These are phyloP conservation scores for Callimorpha dominula DNA, from an alignment of 2,888 invertebrate genomes.

Conservation along the genomic window DNA sequence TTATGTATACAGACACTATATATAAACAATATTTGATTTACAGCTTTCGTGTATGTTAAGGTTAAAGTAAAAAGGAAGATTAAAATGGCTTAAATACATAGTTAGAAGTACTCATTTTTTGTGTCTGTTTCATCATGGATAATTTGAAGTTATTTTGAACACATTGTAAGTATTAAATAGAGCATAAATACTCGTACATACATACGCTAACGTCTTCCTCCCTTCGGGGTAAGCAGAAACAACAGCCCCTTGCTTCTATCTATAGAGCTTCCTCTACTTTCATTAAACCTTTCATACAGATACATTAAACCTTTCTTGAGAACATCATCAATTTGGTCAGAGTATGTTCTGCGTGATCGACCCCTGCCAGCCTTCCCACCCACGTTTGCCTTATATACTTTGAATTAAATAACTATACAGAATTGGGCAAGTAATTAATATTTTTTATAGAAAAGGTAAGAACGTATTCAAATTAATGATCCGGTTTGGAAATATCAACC, in stretches of 20 bases:
- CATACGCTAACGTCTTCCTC: neutral
- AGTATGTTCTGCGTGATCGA: neutral
- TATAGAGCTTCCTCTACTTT: neutral
- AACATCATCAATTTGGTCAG: neutral
- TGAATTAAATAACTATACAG: neutral
- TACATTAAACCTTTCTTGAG: neutral
- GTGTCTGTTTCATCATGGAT: too few relatives aligned
- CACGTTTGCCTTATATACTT: neutral
- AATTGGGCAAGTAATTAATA: neutral
- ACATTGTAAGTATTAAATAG: too few relatives aligned
- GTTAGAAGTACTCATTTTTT: too few relatives aligned
- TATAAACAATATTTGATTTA: too few relatives aligned
- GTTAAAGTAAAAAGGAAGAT: too few relatives aligned
- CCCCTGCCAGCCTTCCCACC: neutral
- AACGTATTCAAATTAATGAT: constrained; percentile 50
- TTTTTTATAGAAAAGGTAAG: constrained; percentile 47
- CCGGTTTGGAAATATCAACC: constrained; percentile 81
- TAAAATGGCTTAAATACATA: too few relatives aligned
- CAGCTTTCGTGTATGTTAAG: too few relatives aligned
- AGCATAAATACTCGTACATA: neutral
- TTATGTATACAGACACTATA: too few relatives aligned
- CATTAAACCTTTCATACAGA: neutral
- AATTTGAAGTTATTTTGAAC: neutral
- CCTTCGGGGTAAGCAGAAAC: too few relatives aligned
- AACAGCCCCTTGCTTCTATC: neutral